phyloP scores from a whole-genome alignment of 2,797 vertebrate species.

The Busarellus nigricollis region DNA sequence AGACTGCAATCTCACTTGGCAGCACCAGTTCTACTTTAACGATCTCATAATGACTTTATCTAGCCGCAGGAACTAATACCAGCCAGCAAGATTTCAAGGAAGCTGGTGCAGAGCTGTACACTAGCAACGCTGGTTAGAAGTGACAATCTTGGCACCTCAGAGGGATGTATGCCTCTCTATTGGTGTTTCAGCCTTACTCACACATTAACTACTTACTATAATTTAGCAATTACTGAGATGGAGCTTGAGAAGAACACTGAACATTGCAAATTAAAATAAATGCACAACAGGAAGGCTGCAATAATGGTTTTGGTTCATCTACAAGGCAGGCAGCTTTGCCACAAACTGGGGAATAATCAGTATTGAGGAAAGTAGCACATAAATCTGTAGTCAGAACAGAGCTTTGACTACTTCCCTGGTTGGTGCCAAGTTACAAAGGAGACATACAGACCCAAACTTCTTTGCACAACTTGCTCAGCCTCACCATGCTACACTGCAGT shows the following conservation, averaged over 20 bases:
- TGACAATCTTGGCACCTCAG: background rate
- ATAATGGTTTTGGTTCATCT: background rate
- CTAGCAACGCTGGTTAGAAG: background rate
- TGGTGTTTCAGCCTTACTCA: background rate
- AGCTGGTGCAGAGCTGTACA: background rate
- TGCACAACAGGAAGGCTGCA: background rate
- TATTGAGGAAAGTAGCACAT: background rate
- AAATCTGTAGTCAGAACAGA: background rate
- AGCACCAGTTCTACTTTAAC: background rate
- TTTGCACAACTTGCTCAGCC: background rate
- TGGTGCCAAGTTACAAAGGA: background rate
- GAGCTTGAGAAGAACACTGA: background rate
- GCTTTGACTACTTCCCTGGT: background rate
- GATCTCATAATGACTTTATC: background rate
- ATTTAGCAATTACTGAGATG: background rate
- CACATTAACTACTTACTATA: background rate
- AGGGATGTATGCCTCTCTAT: fast-evolving
- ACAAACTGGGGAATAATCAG: background rate
- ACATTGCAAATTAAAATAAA: background rate
- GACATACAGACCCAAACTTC: background rate
- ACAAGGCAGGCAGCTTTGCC: background rate
- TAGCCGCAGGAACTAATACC: background rate
- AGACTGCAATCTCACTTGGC: background rate
- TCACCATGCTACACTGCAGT: background rate
- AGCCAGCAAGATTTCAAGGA: background rate